Evolutionary conservation across 92 coral and sea anemone genomes (phyloP), one percentile per base, ranked within the genome.

Genomic region (Montipora capitata): DNA sequence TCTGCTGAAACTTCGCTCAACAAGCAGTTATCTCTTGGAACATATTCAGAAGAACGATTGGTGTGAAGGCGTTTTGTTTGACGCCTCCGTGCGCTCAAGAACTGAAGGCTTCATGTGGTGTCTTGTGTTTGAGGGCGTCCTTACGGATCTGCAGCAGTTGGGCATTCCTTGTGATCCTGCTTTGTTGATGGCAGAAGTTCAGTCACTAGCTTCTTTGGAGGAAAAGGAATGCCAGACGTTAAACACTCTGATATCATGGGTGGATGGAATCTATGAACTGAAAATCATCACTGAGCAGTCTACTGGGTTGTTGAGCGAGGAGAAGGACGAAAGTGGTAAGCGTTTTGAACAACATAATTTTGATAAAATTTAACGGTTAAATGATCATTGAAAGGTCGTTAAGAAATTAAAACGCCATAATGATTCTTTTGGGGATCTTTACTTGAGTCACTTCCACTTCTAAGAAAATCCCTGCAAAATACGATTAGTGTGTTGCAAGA

Each of bases 201-300:
- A 91, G 16, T 78, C 73, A 1, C 45, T 79, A 4, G 78, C 86
- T 20, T 64, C 40, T 2, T 17, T 85, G 20, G 94, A 91, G 44
- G 91, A 91, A 68, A 86, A 49, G 74, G 69, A 78, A 39, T 91
- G 94, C 18, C 94, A 91, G 84, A 86, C 92, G 39, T 70, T 94
- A 2, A 68, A 52, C 2, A 74, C 88, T 62, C 39, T 94, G 40
- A 4, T 94, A 48, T 45, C 87, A 10, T 69, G 65, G 27, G 76
- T 89, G 61, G 58, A 65, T 12, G 88, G 84, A 38, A 94, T 94
- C 7, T 94, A 94, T 45, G 95, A 94, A 64, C 90, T 94, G n/a
- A 94, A 94, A 85, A 84, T 94, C 15, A 27, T 89, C 8, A 88
- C 94, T 15, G 97, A 94, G 56, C 87, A 83, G 48, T 85, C 70